Percentiles rank a stretch among this genome's conserved stretches.
Evolutionary conservation across 2,888 invertebrate genomes (phyloP).

Genomic region (Opisthograptis luteolata): DNA sequence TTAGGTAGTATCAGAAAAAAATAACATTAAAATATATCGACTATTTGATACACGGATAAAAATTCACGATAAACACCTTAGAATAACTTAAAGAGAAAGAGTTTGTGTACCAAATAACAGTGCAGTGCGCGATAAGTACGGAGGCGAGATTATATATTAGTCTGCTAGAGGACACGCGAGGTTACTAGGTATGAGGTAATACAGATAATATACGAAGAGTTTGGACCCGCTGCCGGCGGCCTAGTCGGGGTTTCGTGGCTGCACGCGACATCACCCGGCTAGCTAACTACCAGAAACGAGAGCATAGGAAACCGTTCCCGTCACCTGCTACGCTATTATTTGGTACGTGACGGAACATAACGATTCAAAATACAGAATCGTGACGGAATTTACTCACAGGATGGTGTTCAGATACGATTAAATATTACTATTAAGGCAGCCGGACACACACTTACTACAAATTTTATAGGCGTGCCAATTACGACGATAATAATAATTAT

Average conservation of each 20-base stretch:
- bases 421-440: conserved; percentile 76
- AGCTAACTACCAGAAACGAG: neutral
- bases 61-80: conserved; percentile 73
- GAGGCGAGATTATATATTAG: conserved; percentile 60
- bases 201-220: conserved; percentile 49
- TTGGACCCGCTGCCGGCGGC: conserved; percentile 49
- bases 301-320: conserved; percentile 28
- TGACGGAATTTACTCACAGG: conserved; percentile 60
- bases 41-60: conserved; percentile 76
- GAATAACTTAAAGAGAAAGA: conserved; percentile 73
- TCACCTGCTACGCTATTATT: conserved; percentile 70
- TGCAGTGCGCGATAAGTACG: conserved; percentile 79
- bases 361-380: conserved; percentile 39
- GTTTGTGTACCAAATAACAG: conserved; percentile 80
- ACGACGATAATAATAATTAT: conserved; percentile 33
- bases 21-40: conserved; percentile 81
- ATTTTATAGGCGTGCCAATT: conserved; percentile 65
- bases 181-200: conserved; percentile 77
- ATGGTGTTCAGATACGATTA: conserved; percentile 55
- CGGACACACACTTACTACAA: conserved; percentile 65
- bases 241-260: too few relatives aligned
- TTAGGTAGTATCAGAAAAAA: conserved; percentile 81
- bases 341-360: conserved; percentile 69
- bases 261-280: too few relatives aligned
- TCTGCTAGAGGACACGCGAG: conserved; percentile 61